Evolutionary conservation across 2,888 invertebrate genomes (phyloP), one percentile per base, ranked within the genome.

Genomic region (Stomorhina lunata): DNA sequence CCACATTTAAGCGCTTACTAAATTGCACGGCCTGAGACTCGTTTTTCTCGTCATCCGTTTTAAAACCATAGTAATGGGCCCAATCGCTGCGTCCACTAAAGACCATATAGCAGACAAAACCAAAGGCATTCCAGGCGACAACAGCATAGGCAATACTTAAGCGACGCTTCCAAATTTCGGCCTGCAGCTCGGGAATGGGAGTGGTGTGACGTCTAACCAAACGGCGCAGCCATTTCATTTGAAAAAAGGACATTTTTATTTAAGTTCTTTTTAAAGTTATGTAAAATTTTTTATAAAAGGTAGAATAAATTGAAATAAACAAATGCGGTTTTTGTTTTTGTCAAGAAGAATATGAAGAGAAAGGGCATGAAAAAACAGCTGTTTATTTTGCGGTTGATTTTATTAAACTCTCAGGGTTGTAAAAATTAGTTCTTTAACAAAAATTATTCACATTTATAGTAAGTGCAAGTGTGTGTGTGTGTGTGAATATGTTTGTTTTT

Each of bases 71-170:
- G 85, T 93, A 93, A 85, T 93, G 92, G 0, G 94, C 94, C 95
- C 95, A 95, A 88, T 95, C 94, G 4, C 90, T 92, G 87, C 94
- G 94, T 2, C 95, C 95, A 0, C 88, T 90, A 83, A 92, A 94
- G 10, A 92, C 88, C 90, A 92, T 92, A 85, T 94, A 95, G 20
- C 92, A 84, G 3, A 95, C 93, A 17, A 94, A 86, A 9, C 95
- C 95, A 87, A 95, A 94, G 0, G 94, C 94, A 90, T 95, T 94
- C 95, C 95, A 95, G 12, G 94, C 94, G 7, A 94, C n/a, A 50
- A 95, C 72, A 37, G 93, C 93, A 87, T 95, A 95, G 0, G 90
- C 91, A 79, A 95, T 81, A 83, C 95, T 93, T 0, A 95, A 89
- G 22, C 94, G 92, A 5, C 92, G 91, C 88, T 94, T 94, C 94